Evolutionary conservation across 2,797 vertebrate genomes (phyloP).

Genomic region (Eptatretus atami): DNA sequence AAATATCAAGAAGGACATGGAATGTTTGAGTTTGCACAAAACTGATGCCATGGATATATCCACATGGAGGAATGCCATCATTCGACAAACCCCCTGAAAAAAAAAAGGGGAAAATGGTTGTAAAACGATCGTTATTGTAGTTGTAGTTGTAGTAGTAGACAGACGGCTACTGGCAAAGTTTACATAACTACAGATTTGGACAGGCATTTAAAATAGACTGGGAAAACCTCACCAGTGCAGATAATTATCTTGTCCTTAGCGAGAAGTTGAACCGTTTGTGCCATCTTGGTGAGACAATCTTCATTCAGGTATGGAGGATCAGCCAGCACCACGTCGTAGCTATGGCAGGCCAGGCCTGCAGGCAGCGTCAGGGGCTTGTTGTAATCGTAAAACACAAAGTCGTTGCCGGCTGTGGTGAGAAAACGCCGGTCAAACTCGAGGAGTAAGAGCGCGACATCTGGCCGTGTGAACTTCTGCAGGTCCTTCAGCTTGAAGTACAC

Average conservation of each 20-base stretch:
- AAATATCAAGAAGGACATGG: no score
- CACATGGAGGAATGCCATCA: no score
- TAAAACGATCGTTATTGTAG: no score
- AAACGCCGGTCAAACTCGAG: slow-evolving; percentile 1
- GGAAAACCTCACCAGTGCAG: slow-evolving; percentile 29
- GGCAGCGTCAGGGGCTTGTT: neutral
- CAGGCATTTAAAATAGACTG: no score
- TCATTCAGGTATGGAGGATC: slow-evolving; percentile 72
- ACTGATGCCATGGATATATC: no score
- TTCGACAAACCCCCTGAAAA: no score
- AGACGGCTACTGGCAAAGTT: no score
- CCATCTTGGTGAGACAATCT: slow-evolving; percentile 52
- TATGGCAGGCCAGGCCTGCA: slow-evolving; percentile 16
- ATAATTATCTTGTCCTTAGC: slow-evolving; percentile 53
- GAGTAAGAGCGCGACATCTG: neutral
- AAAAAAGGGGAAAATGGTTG: no score
- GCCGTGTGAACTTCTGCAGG: neutral
- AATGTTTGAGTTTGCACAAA: no score
- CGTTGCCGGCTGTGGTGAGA: neutral
- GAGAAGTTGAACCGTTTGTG: slow-evolving; percentile 37
- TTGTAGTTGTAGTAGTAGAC: no score
- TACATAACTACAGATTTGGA: no score
- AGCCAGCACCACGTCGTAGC: slow-evolving; percentile 51
- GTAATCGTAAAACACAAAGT: neutral
- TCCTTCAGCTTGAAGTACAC: neutral